Percentiles rank a stretch among this genome's conserved stretches.
Evolutionary conservation across 2,888 invertebrate species (phyloP).

Genomic region (Eristalis tenax): DNA sequence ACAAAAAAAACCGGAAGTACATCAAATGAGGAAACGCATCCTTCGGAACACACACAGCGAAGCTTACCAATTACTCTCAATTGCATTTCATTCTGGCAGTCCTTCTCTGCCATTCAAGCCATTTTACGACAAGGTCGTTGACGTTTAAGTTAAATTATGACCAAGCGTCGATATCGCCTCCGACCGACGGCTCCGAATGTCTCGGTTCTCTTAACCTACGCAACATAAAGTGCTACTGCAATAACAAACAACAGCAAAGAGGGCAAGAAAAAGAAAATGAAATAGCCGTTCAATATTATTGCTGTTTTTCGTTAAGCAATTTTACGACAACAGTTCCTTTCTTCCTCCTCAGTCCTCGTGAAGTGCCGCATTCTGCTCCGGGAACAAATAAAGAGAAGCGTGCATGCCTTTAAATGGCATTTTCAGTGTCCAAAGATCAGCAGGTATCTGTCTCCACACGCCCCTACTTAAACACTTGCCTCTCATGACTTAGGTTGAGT

Average conservation of each 20-base stretch:
- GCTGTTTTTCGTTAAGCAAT: slow-evolving; percentile 39
- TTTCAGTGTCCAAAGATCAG: slow-evolving; percentile 21
- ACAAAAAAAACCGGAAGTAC: neutral
- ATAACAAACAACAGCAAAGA: slow-evolving; percentile 5
- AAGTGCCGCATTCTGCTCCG: neutral
- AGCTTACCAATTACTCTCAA: slow-evolving; percentile 36
- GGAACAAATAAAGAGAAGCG: neutral
- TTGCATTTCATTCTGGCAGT: slow-evolving; percentile 32
- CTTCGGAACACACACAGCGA: neutral
- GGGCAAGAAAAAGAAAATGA: neutral
- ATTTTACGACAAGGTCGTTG: slow-evolving; percentile 42
- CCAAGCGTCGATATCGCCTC: slow-evolving; percentile 23
- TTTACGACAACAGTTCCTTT: slow-evolving; percentile 9
- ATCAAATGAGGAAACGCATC: neutral
- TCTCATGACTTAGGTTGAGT: slow-evolving; percentile 50
- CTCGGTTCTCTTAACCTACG: neutral
- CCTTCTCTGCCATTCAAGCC: neutral
- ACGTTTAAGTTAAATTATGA: slow-evolving; percentile 46
- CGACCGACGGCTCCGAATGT: neutral
- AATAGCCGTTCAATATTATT: slow-evolving; percentile 35
- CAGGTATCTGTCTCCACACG: slow-evolving; percentile 6
- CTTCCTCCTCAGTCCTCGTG: neutral
- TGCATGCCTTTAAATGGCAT: slow-evolving; percentile 15
- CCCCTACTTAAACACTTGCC: slow-evolving; percentile 24
- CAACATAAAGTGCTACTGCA: slow-evolving; percentile 17